A percentile compares a stretch with the other conserved stretches of the same genome.
These are phyloP conservation scores for Panthera tigris DNA, from an alignment of 2,113 vertebrate species.

Conservation along the genomic window DNA sequence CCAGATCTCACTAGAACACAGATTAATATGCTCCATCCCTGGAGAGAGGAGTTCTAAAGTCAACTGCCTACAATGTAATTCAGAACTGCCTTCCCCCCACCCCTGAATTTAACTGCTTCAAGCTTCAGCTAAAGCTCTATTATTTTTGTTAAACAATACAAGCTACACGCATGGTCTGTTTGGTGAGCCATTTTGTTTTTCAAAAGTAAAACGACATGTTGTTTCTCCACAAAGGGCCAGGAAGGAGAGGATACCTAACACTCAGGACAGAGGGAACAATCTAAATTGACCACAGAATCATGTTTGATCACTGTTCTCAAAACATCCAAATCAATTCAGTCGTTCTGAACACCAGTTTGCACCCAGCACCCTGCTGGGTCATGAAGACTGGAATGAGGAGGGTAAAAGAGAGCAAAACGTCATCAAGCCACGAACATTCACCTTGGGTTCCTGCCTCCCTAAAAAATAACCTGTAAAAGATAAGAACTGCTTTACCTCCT, in stretches of 20 bases:
- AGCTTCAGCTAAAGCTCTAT: neutral
- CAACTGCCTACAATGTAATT: neutral
- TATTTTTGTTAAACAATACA: constrained; percentile 11
- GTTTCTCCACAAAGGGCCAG: neutral
- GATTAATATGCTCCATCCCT: neutral
- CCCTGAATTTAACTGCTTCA: neutral
- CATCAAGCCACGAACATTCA: neutral
- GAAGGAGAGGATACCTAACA: neutral
- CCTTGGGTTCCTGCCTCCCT: neutral
- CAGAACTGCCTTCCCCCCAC: neutral
- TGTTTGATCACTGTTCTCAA: neutral
- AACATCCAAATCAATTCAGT: neutral
- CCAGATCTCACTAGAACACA: neutral
- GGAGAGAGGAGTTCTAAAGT: neutral
- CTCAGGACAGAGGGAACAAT: neutral
- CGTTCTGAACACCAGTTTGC: neutral
- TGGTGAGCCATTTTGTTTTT: neutral
- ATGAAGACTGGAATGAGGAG: neutral
- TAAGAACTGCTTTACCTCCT: neutral
- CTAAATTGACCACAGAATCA: neutral
- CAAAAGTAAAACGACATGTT: neutral
- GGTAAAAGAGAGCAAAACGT: neutral
- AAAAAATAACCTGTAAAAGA: neutral
- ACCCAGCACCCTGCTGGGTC: neutral
- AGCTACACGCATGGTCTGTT: neutral